These are phyloP conservation scores for Drosophila erecta DNA, from an alignment of 1,140 invertebrate genomes.

Conservation along the genomic window DNA sequence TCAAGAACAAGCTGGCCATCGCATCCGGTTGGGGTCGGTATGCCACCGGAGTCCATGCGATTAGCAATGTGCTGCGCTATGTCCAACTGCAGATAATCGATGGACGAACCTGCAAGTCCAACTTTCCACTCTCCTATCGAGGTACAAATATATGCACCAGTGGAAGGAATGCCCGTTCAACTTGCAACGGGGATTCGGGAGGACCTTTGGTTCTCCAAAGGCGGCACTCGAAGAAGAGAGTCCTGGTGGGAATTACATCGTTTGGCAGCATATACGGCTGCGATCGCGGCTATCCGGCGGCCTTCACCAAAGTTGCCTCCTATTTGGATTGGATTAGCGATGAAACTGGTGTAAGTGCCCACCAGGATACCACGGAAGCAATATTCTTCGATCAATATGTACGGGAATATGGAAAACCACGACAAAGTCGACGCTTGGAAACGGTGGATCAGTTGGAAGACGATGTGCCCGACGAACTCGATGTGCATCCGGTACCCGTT, in stretches of 20 bases:
- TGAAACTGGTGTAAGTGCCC: slow-evolving; percentile 75
- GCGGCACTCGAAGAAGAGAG: slow-evolving; percentile 68
- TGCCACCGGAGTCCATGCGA: slow-evolving; percentile 83
- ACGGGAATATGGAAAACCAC: slow-evolving; percentile 55
- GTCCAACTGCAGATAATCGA: slow-evolving; percentile 86
- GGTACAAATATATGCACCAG: slow-evolving; percentile 85
- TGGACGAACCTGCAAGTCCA: slow-evolving; percentile 86
- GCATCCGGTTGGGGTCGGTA: slow-evolving; percentile 86
- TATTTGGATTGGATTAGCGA: slow-evolving; percentile 86
- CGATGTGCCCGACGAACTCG: slow-evolving; percentile 65
- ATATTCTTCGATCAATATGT: slow-evolving; percentile 74
- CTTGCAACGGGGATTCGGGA: slow-evolving; percentile 85
- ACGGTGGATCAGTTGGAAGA: slow-evolving; percentile 39
- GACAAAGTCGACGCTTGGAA: slow-evolving; percentile 41
- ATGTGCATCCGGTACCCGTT: slow-evolving; percentile 32
- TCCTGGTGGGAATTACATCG: slow-evolving; percentile 86
- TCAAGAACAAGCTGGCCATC: slow-evolving; percentile 81
- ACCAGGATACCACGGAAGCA: slow-evolving; percentile 70
- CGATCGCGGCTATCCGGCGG: slow-evolving; percentile 85
- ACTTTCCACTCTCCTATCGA: slow-evolving; percentile 86
- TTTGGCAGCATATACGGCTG: slow-evolving; percentile 86
- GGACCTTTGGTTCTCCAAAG: slow-evolving; percentile 85
- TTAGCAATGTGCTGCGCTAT: slow-evolving; percentile 79
- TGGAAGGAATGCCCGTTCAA: slow-evolving; percentile 81
- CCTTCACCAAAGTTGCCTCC: slow-evolving; percentile 86